Evolutionary conservation across 1,140 invertebrate genomes (phyloP), one percentile per base, ranked within the genome.

Genomic region (Psix sp.): DNA sequence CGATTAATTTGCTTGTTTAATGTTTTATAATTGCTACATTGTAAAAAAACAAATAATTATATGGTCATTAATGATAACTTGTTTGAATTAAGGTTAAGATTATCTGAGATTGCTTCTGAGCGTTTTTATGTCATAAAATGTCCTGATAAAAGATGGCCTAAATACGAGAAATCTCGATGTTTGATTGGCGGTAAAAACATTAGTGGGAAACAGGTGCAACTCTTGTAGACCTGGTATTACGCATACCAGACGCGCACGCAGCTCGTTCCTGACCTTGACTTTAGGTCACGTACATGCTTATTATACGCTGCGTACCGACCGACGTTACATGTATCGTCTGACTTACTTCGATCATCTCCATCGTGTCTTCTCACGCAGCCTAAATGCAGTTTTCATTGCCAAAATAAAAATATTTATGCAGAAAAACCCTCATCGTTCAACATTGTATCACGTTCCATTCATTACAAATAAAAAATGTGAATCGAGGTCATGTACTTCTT

Each of bases 201-300:
- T 63, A 43, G 67, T 40, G 29, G 7, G 38, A 63, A 74, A 66
- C 62, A 66, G 62, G 56, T 74, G 70, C 62, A 51, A 56, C 38
- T 49, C 9, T 42, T 35, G 54, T 54, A 73, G 48, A 52, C 60
- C 46, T 59, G 51, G 60, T 59, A 62, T 72, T 72, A 72, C 52
- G 52, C 59, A 73, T 73, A 65, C 52, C 60, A 66, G 62, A 74
- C 59, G 48, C 46, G 45, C 60, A 74, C 62, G 70, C 70, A 74
- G 52, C 33, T 74, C 36, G 38, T 54, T 56, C 33, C 20, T 52
- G 54, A 66, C 70, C 70, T 74, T 74, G 70, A 74, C 62, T 67
- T 59, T 46, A 56, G 70, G 70, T 74, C 54, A 67, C 43, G 49
- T 66, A 74, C 62, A 66, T 56, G 62, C 70, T 66, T 66, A 73